Base-by-base conservation (phyloP, 2,797 vertebrate species). In the Muscicapa comitata region DNA sequence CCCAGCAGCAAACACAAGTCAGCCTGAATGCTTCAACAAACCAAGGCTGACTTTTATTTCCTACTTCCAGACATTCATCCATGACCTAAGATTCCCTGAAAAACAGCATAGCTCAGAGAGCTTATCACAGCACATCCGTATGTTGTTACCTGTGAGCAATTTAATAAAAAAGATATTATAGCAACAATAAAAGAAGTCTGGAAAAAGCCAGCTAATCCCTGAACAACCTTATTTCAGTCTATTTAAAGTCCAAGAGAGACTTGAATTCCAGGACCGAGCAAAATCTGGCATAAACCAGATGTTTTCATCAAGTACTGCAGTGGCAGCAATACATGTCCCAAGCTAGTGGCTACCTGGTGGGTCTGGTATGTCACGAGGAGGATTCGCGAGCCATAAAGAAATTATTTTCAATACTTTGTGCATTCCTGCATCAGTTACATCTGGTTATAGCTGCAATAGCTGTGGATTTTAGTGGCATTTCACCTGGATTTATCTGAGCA, bases 161-260 rank as follows among this genome's bases (percentile, higher is more conserved):
- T 94, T 94, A 91, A 97, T 94, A 89, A 93, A 94, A 92, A 80
- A 67, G 68, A 72, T 94, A 91, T 80, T 90, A 92, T 25, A 75
- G 61, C 86, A 67, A 80, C 77, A 87, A 57, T 92, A 80, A 95
- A 86, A 76, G 31, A 38, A 95, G 71, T 26, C 78, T 77, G 54
- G 75, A 91, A 83, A 87, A 92, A 42, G 65, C 74, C 75, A 63
- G 50, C 31, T 92, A 95, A 91, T 96, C 93, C 91, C 92, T 5
- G 4, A 65, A 58, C 93, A 93, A 66, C 84, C 75, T 91, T 94
- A 89, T 94, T 94, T 97, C 94, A 89, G 65, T 82, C 84, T 92
- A 72, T 96, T 94, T 95, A 93, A 93, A 89, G 81, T 93, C 86
- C 75, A 93, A 37, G 58, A 74, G 88, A 94, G 86, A 61, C 35